Evolutionary conservation across 2,888 invertebrate species (phyloP).

Genomic region (Thereva nobilitata): DNA sequence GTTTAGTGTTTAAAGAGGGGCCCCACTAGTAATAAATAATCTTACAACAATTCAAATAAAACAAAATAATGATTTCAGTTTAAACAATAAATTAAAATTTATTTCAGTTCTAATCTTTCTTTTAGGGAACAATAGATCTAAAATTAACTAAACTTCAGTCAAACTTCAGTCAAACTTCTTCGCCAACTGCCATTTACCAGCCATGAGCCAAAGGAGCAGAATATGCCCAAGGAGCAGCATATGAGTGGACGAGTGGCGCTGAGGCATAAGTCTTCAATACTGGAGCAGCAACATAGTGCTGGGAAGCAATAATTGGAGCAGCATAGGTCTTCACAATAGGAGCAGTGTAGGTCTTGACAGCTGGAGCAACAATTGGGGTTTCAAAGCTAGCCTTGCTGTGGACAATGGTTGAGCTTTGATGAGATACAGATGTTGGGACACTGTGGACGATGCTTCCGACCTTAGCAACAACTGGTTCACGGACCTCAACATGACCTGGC

Average conservation of each 20-base stretch:
- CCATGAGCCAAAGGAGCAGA: conserved; percentile 15
- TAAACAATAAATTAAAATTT: conserved; percentile 21
- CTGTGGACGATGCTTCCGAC: conserved; percentile 42
- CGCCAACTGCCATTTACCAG: conserved; percentile 12
- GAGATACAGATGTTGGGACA: conserved; percentile 55
- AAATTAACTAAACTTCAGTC: background rate
- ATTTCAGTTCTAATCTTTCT: conserved; percentile 31
- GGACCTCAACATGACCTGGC: conserved; percentile 40
- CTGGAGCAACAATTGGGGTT: conserved; percentile 43
- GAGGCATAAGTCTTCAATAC: conserved; percentile 1
- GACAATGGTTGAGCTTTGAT: conserved; percentile 59
- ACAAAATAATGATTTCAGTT: background rate
- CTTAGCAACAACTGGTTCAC: conserved; percentile 43
- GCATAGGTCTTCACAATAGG: conserved; percentile 35
- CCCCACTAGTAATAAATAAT: too few species aligned
- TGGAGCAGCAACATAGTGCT: conserved; percentile 20
- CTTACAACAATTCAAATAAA: background rate
- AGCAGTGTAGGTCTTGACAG: conserved; percentile 36
- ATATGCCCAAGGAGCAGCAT: conserved; percentile 3
- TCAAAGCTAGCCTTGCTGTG: conserved; percentile 53
- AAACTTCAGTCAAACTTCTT: conserved; percentile 18
- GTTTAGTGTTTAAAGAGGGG: too few species aligned
- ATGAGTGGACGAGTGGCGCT: background rate
- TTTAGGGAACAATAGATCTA: conserved; percentile 26
- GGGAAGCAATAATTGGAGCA: conserved; percentile 16